Evolutionary conservation across 2,888 invertebrate genomes (phyloP).

Genomic region (Limnephilus lunatus): DNA sequence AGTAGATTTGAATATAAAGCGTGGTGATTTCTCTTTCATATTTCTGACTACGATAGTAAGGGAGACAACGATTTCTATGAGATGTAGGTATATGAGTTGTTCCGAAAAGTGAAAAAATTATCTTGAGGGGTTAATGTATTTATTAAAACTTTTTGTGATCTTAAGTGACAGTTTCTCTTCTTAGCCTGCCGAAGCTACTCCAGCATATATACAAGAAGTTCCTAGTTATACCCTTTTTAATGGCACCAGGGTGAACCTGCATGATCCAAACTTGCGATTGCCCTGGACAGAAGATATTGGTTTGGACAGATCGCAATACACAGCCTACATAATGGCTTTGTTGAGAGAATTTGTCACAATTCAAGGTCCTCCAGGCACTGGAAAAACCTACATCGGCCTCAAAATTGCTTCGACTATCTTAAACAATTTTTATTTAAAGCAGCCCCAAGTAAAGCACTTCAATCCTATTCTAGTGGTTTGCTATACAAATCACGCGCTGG

Average conservation of each 20-base stretch:
- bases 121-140: no score
- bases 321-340: conserved; percentile 83
- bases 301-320: conserved; percentile 82
- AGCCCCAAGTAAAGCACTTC: background rate
- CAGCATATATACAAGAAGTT: background rate
- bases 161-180: background rate
- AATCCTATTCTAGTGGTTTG: conserved; percentile 85
- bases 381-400: conserved; percentile 89
- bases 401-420: conserved; percentile 84
- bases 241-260: background rate
- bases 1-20: no score
- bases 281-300: conserved; percentile 73
- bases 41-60: no score
- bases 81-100: no score
- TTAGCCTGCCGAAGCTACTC: background rate
- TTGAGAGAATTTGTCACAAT: conserved; percentile 86
- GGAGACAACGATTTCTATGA: no score
- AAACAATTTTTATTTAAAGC: conserved; percentile 74
- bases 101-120: no score
- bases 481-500: conserved; percentile 91
- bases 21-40: no score
- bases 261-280: conserved; percentile 70
- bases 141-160: background rate
- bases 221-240: background rate
- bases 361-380: conserved; percentile 93